Percentiles rank a stretch among this genome's conserved stretches.
phyloP scores from a whole-genome alignment of 1,140 invertebrate genomes.

The Chironomus striatipennis region DNA sequence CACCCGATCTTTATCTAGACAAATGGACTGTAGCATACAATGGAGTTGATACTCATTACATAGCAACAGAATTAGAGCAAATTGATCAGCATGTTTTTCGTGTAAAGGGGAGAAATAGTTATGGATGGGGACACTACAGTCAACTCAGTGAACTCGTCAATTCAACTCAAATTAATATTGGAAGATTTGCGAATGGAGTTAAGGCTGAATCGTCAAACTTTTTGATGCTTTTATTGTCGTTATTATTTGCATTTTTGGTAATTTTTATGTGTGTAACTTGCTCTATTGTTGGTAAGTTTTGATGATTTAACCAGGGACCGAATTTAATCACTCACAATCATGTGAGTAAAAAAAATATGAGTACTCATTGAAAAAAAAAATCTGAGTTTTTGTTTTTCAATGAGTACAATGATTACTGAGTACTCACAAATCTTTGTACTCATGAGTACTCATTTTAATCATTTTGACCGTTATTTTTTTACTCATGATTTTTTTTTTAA shows the following conservation, averaged over 20 bases:
- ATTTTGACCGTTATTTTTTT: no score
- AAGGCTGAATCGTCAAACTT: constrained; percentile 43
- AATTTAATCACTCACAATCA: no score
- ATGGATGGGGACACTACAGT: constrained; percentile 70
- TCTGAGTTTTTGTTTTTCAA: no score
- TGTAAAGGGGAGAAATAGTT: constrained; percentile 65
- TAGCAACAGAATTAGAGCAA: constrained; percentile 58
- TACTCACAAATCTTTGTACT: no score
- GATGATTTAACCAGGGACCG: no score
- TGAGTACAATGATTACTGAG: no score
- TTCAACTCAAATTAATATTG: constrained; percentile 35
- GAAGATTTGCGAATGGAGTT: constrained; percentile 45
- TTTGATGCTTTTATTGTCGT: constrained; percentile 36
- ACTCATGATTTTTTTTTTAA: no score
- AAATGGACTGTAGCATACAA: constrained; percentile 71
- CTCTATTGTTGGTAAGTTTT: constrained; percentile 44
- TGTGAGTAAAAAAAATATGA: no score
- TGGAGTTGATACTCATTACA: constrained; percentile 69
- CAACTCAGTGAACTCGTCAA: constrained; percentile 46
- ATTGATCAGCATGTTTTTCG: constrained; percentile 59
- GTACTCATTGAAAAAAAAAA: no score
- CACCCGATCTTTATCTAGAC: constrained; percentile 38
- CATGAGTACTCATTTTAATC: no score
- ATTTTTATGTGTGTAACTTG: constrained; percentile 30
- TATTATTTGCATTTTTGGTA: constrained; percentile 34